Evolutionary conservation across 2,113 vertebrate genomes (phyloP).

Genomic region (Synchiropus splendidus): DNA sequence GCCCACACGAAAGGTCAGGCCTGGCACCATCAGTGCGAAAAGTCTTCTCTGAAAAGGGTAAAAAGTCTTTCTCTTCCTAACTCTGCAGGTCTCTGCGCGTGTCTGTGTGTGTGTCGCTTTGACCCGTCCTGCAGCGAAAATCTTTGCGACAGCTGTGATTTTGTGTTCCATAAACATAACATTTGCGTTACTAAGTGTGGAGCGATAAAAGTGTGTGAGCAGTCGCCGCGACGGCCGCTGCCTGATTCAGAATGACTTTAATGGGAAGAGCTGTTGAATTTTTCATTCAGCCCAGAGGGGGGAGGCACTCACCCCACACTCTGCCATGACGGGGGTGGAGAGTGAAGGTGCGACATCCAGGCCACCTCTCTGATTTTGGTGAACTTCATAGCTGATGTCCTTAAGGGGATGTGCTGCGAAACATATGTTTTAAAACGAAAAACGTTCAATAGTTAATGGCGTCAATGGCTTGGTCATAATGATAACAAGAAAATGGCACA

Average conservation of each 20-base stretch:
- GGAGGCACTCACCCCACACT: constrained; percentile 39
- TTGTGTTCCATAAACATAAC: constrained; percentile 45
- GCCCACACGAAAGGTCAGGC: constrained; percentile 53
- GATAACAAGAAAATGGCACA: too few relatives aligned
- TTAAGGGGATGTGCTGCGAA: too few relatives aligned
- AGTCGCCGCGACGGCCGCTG: constrained; percentile 29
- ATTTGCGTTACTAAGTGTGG: constrained; percentile 46
- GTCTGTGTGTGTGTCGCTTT: not conserved
- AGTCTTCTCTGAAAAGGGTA: constrained; percentile 30
- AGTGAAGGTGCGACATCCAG: constrained; percentile 3
- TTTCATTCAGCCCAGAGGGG: constrained; percentile 72
- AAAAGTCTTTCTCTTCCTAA: constrained; percentile 22
- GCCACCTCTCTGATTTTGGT: too few relatives aligned
- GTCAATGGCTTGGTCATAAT: too few relatives aligned
- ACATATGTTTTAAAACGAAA: too few relatives aligned
- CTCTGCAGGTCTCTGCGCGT: constrained; percentile 2
- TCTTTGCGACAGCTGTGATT: constrained; percentile 26
- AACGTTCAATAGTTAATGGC: too few relatives aligned
- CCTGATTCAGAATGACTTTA: constrained; percentile 70
- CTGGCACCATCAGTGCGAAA: constrained; percentile 47
- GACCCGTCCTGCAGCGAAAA: constrained; percentile 7
- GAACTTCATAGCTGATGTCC: too few relatives aligned
- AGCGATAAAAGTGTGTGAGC: constrained; percentile 39
- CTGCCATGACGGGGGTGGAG: constrained; percentile 22
- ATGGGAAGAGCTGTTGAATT: constrained; percentile 72